Conservation (phyloP, 2,797 vertebrate species). For the Xenops minutus region DNA sequence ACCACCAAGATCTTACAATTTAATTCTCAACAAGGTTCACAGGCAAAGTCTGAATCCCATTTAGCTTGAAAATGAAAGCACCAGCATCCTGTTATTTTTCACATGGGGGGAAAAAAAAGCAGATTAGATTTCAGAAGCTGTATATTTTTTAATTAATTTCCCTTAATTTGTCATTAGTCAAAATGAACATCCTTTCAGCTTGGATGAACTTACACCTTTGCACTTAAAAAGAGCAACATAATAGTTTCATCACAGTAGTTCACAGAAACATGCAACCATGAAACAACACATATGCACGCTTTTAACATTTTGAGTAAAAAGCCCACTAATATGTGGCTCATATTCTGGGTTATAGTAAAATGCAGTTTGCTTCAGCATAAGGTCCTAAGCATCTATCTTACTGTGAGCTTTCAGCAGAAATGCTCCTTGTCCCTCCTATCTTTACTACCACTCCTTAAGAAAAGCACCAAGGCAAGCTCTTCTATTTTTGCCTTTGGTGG, state of each 20-base stretch:
- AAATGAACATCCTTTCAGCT: background rate
- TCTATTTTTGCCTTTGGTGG: background rate
- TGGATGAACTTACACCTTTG: background rate
- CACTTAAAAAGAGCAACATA: background rate
- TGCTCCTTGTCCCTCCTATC: background rate
- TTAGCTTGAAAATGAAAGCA: background rate
- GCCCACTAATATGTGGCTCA: background rate
- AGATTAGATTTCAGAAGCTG: background rate
- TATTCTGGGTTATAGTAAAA: background rate
- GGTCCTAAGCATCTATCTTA: background rate
- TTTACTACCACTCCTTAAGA: background rate
- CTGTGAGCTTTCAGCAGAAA: background rate
- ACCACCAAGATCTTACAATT: background rate
- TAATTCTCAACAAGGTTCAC: background rate
- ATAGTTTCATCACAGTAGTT: background rate
- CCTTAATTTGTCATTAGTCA: background rate
- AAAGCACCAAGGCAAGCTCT: background rate
- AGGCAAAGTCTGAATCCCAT: background rate
- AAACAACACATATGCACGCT: background rate
- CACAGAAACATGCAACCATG: background rate
- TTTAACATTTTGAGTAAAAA: background rate
- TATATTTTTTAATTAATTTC: background rate
- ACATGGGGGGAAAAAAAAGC: background rate
- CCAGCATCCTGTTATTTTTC: background rate
- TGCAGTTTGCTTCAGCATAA: background rate